Evolutionary conservation across 2,888 invertebrate species (phyloP).

Genomic region (Amphipyra tragopoginis): DNA sequence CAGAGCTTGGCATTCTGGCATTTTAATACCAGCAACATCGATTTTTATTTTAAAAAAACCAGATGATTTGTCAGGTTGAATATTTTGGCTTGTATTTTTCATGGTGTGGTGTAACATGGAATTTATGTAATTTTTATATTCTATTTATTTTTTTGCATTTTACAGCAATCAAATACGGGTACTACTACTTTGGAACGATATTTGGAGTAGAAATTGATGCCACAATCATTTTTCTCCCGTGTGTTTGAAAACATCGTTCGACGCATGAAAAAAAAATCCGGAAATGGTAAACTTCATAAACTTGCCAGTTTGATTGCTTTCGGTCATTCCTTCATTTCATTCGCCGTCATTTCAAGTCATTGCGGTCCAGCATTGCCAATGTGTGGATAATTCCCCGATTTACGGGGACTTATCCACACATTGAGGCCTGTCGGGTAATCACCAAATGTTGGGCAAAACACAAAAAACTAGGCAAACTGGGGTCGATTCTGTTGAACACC

Average conservation of each 20-base stretch:
- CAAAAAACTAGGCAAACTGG: too few species aligned
- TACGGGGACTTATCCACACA: too few species aligned
- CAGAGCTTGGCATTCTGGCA: too few species aligned
- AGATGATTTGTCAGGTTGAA: not conserved
- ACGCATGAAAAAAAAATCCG: slow-evolving; percentile 47
- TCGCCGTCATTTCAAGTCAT: slow-evolving; percentile 47
- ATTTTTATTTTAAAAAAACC: not conserved
- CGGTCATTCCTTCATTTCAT: slow-evolving; percentile 49
- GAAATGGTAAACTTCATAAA: slow-evolving; percentile 47
- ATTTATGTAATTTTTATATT: not conserved
- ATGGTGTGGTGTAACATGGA: too few species aligned
- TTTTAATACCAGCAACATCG: slow-evolving; percentile 17
- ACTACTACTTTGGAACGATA: not conserved
- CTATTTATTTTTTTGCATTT: too few species aligned
- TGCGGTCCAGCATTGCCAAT: too few species aligned
- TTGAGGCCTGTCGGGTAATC: too few species aligned
- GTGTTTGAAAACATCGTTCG: slow-evolving; percentile 32
- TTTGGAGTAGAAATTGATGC: slow-evolving; percentile 19
- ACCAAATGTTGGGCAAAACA: too few species aligned
- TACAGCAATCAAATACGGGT: slow-evolving; percentile 3
- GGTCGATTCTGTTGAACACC: too few species aligned
- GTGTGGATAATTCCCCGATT: too few species aligned
- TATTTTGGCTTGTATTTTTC: too few species aligned
- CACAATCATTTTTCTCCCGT: slow-evolving; percentile 28
- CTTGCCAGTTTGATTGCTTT: slow-evolving; percentile 44